phyloP scores from a whole-genome alignment of 2,888 invertebrate genomes.

The Oscheius sp. region DNA sequence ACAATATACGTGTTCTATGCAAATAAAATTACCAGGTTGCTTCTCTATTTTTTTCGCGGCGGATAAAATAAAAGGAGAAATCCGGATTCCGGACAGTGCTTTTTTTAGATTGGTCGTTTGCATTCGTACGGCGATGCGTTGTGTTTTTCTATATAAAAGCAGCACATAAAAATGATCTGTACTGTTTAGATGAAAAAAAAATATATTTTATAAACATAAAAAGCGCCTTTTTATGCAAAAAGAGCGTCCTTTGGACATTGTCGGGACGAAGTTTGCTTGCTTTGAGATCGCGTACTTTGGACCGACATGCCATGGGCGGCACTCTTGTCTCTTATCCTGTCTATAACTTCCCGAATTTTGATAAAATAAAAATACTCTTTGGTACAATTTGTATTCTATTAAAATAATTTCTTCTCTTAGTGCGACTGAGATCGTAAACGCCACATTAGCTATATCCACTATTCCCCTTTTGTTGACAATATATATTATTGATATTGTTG shows the following conservation, averaged over 20 bases:
- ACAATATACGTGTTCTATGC: background rate
- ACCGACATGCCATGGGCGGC: slow-evolving; percentile 27
- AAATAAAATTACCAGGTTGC: background rate
- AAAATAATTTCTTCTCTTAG: too few species aligned
- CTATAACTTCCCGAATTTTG: background rate
- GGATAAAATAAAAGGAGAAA: too few species aligned
- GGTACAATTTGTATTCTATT: too few species aligned
- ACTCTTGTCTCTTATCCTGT: slow-evolving; percentile 20
- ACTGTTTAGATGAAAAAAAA: too few species aligned
- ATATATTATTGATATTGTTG: background rate
- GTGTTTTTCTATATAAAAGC: too few species aligned
- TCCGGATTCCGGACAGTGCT: too few species aligned
- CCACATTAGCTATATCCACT: too few species aligned
- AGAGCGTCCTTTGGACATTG: slow-evolving; percentile 1
- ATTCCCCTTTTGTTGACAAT: background rate
- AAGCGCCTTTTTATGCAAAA: too few species aligned
- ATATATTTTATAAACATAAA: background rate
- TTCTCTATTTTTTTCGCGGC: background rate
- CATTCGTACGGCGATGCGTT: too few species aligned
- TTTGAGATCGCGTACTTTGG: slow-evolving; percentile 19
- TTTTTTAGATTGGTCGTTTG: background rate
- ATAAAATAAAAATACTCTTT: too few species aligned
- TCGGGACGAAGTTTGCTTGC: slow-evolving; percentile 13
- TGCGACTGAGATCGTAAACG: too few species aligned
- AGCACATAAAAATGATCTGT: too few species aligned